Conservation (phyloP, 2,797 vertebrate genomes). For the Cephalopachus bancanus region DNA sequence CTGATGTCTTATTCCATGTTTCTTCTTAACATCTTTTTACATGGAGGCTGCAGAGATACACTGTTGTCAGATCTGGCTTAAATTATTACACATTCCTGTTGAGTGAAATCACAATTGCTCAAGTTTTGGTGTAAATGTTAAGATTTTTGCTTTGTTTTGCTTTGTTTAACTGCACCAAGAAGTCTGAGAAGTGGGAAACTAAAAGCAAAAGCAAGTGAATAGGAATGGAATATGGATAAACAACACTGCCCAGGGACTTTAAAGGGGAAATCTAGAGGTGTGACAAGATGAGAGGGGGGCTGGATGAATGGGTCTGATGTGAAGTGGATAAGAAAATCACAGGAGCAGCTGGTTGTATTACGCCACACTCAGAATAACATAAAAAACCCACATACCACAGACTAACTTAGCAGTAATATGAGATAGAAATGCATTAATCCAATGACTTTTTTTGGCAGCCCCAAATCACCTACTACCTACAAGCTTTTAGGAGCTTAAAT, state of each 20-base stretch:
- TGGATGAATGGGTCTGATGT: not conserved
- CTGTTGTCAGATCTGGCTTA: not conserved
- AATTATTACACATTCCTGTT: not conserved
- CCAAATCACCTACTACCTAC: constrained; percentile 42
- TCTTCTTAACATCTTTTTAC: not conserved
- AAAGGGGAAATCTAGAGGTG: not conserved
- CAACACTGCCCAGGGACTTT: fast-evolving
- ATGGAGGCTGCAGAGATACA: not conserved
- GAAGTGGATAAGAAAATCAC: constrained; percentile 13
- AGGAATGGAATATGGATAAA: not conserved
- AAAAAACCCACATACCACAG: not conserved
- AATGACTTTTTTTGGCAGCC: constrained; percentile 27
- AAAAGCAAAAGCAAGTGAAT: not conserved
- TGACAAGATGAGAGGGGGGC: not conserved
- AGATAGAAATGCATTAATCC: constrained; percentile 50
- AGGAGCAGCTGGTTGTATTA: not conserved
- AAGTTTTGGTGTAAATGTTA: not conserved
- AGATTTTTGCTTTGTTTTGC: not conserved
- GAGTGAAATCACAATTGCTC: not conserved
- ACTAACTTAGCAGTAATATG: not conserved
- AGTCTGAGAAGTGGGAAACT: not conserved
- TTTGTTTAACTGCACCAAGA: not conserved
- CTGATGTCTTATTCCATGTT: not conserved
- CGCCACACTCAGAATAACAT: not conserved
- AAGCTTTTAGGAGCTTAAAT: constrained; percentile 77